Evolutionary conservation across 1,140 invertebrate species (phyloP), one percentile per base, ranked within the genome.

Genomic region (Caligus rogercresseyi): DNA sequence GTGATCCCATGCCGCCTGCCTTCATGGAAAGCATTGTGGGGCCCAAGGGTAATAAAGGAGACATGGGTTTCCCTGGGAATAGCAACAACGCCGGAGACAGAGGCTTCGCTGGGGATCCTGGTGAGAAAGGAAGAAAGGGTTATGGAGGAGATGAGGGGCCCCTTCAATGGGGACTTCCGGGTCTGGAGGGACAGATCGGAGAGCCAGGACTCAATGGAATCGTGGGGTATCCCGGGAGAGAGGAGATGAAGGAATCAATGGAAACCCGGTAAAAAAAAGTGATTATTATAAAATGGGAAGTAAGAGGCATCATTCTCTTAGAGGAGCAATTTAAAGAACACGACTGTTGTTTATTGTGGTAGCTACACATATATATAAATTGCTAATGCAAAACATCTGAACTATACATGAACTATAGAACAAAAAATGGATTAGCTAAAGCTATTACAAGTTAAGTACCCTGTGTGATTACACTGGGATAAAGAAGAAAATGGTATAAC

Each of bases 61-160:
- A 68, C 55, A 66, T 69, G 65, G 71, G 71, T 19, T 65, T 70
- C 51, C 67, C 69, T 62, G 71, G 71, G 25, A 23, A 26, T 3
- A 18, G 60, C 20, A 61, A 65, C 18, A 31, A 21, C 15, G 20
- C 11, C 13, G 57, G 57, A 14, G 23, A 59, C 23, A 16, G 25
- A 20, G 57, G 57, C 7, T 25, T 64, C 62, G 67, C 68, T 67
- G 72, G 72, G 16, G 31, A 43, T 11, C 31, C 31, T 43, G 31
- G 31, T 11, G 31, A 43, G 31, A 43, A 43, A 43, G 31, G 31
- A 11, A 7, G n/a, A 43, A 7, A 11, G n/a, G 31, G 31, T 43
- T 43, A 43, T n/a, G 31, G n/a, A 43, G 31, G 31, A 11, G 31
- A 43, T 11, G 7, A 43, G n/a, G 31, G 31, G 31, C 31, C 31